Evolutionary conservation across 2,797 vertebrate species (phyloP).

Genomic region (Columba guinea): DNA sequence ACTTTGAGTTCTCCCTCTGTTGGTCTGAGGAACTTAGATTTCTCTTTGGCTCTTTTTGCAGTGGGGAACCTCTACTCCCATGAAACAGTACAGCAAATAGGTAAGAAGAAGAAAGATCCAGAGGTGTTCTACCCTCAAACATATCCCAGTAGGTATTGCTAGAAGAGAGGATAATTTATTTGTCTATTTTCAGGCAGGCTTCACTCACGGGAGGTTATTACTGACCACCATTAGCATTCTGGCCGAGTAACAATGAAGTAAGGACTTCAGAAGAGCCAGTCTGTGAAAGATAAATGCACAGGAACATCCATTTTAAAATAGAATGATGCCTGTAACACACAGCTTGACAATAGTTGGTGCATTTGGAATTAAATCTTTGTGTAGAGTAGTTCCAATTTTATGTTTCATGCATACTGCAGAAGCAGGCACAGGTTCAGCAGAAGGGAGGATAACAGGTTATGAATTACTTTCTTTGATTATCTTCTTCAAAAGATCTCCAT

Average conservation of each 20-base stretch:
- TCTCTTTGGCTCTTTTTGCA: neutral
- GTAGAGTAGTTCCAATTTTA: slow-evolving; percentile 30
- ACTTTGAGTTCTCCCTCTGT: neutral
- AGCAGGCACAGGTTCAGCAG: neutral
- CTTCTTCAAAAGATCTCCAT: slow-evolving; percentile 28
- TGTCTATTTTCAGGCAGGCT: slow-evolving; percentile 17
- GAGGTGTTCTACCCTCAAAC: neutral
- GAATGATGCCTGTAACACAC: slow-evolving; percentile 27
- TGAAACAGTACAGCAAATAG: neutral
- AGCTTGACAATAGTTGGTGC: slow-evolving; percentile 30
- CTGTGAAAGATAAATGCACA: slow-evolving; percentile 36
- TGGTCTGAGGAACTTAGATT: neutral
- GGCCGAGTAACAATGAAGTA: slow-evolving; percentile 7
- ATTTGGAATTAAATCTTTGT: slow-evolving; percentile 59
- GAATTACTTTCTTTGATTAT: slow-evolving; percentile 53
- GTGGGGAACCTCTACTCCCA: neutral
- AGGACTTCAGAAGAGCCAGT: slow-evolving; percentile 36
- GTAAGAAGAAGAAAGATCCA: neutral
- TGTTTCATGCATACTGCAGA: slow-evolving; percentile 46
- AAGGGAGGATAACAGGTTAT: slow-evolving; percentile 26
- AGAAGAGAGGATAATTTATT: neutral
- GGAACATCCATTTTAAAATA: slow-evolving; percentile 53
- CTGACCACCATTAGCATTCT: slow-evolving; percentile 44
- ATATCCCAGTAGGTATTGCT: neutral
- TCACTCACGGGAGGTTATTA: slow-evolving; percentile 1